Evolutionary conservation across 2,888 invertebrate genomes (phyloP).

Genomic region (Creontiades dilutus): DNA sequence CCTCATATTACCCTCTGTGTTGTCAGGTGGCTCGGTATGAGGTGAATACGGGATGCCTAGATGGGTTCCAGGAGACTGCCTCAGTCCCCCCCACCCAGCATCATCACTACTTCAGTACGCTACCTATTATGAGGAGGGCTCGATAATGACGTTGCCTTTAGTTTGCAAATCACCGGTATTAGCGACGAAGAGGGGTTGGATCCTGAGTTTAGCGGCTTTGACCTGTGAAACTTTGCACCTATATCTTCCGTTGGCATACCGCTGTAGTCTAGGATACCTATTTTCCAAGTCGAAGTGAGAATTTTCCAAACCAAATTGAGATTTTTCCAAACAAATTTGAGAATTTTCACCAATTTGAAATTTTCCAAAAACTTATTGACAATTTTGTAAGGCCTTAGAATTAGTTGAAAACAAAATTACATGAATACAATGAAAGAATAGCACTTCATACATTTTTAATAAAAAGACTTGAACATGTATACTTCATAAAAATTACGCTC

Average conservation of each 20-base stretch:
- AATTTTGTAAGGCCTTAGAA: no score
- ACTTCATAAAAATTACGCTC: no score
- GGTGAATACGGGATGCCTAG: neutral
- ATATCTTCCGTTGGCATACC: neutral
- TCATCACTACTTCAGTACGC: neutral
- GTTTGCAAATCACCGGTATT: constrained; percentile 60
- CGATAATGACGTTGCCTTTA: constrained; percentile 61
- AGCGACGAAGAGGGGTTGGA: neutral
- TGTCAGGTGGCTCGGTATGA: neutral
- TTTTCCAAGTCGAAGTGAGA: no score
- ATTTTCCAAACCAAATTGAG: no score
- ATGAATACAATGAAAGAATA: no score
- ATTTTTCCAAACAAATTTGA: no score
- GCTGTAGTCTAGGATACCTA: no score
- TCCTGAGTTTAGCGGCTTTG: neutral
- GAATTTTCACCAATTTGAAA: no score
- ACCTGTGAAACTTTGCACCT: constrained; percentile 8
- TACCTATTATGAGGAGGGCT: neutral
- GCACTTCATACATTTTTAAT: no score
- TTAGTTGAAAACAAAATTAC: no score
- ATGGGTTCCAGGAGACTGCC: constrained; percentile 17
- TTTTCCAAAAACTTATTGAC: no score
- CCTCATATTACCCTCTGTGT: neutral
- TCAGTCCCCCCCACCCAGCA: neutral
- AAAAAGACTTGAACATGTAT: no score